phyloP scores from a whole-genome alignment of 2,888 invertebrate genomes.

The Notodonta ziczac region DNA sequence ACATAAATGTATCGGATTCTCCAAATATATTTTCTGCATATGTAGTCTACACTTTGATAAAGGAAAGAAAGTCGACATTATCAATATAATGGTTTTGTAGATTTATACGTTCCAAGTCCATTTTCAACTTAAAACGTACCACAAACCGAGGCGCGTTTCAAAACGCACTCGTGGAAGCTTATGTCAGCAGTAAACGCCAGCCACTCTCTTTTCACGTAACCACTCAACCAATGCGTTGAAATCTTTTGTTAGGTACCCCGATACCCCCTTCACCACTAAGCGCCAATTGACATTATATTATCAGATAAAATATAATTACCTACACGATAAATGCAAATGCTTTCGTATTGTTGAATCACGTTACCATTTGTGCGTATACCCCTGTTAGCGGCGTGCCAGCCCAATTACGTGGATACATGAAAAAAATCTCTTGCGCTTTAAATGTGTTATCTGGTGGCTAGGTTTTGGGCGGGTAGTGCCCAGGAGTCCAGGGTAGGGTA shows the following conservation, averaged over 20 bases:
- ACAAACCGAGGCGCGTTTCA: background rate
- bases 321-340: constrained; percentile 28
- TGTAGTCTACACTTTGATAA: no score
- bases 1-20: no score
- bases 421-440: constrained; percentile 8
- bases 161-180: background rate
- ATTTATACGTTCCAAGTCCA: background rate
- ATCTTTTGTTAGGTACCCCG: constrained; percentile 48
- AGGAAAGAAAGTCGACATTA: no score
- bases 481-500: constrained; percentile 17
- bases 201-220: constrained; percentile 10
- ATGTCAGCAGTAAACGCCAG: background rate
- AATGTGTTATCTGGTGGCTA: constrained; percentile 12
- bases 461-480: background rate
- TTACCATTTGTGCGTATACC: constrained; percentile 21
- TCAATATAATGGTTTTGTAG: background rate
- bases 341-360: constrained; percentile 40
- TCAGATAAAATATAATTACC: constrained; percentile 37
- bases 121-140: background rate
- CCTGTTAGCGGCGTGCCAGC: constrained; percentile 26
- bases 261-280: constrained; percentile 19
- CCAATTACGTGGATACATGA: constrained; percentile 27
- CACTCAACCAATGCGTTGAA: constrained; percentile 48
- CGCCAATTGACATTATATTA: constrained; percentile 26
- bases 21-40: no score